A percentile compares a stretch with the other conserved stretches of the same genome.
Conservation (phyloP, 2,797 vertebrate genomes). For the Chelon auratus region DNA sequence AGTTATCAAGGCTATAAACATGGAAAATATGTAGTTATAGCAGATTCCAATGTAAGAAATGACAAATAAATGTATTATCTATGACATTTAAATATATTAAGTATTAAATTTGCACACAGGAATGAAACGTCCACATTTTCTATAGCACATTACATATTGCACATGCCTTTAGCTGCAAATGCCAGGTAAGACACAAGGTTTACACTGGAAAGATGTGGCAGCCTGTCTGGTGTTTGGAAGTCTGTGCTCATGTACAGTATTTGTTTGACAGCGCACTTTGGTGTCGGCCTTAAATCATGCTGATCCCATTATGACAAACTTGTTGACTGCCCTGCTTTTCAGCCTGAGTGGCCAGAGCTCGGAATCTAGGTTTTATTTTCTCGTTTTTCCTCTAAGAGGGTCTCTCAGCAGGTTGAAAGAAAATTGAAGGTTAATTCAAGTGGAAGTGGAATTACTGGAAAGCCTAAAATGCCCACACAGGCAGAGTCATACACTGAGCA, state of each 20-base stretch:
- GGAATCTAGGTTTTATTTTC: slow-evolving; percentile 1
- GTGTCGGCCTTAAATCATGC: slow-evolving; percentile 22
- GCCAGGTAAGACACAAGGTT: not conserved
- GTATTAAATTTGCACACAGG: too few species aligned
- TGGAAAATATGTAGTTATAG: too few species aligned
- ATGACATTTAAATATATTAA: too few species aligned
- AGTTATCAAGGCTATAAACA: too few species aligned
- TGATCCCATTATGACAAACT: slow-evolving; percentile 21
- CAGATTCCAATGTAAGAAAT: too few species aligned
- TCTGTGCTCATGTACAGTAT: not conserved
- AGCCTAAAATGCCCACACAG: slow-evolving; percentile 2
- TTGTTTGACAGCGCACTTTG: slow-evolving; percentile 6
- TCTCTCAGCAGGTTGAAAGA: slow-evolving; percentile 11
- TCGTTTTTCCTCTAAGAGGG: not conserved
- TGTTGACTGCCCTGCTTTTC: slow-evolving; percentile 22
- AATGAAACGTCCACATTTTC: not conserved
- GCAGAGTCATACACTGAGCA: not conserved
- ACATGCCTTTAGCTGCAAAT: too few species aligned
- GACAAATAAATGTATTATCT: too few species aligned
- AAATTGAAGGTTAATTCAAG: slow-evolving; percentile 30
- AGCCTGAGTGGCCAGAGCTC: slow-evolving; percentile 1
- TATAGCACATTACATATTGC: not conserved
- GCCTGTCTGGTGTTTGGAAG: slow-evolving; percentile 2
- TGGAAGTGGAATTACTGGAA: slow-evolving; percentile 33
- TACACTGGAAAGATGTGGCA: not conserved